Base-by-base conservation (phyloP, 1,140 invertebrate species). In the Calephelis nemesis region DNA sequence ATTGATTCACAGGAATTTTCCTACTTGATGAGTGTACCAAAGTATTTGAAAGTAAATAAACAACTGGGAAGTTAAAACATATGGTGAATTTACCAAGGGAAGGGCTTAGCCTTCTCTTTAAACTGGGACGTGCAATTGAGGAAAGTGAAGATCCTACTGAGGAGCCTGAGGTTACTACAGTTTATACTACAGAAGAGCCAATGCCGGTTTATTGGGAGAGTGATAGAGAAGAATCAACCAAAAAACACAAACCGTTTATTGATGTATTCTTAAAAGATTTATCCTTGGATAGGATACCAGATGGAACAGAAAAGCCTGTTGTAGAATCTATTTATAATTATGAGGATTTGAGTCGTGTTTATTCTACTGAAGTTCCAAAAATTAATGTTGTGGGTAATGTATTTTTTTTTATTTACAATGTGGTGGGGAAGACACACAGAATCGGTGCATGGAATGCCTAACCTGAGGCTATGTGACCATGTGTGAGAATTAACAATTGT, bases 1-100 rank as follows among this genome's bases (percentile, higher is more conserved):
- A 87, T 81, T 91, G 83, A 89, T 91, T 91, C 88, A 71, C 89
- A 91, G 89, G 89, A 85, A 80, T 68, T 77, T 79, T 77, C 73
- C 79, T 83, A 83, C 80, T 74, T 78, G 83, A 81, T 84, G 81
- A 82, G 76, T 76, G 8, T 45, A 4, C 8, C 42, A 76, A 63
- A 69, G 13, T 73, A 81, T 82, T 86, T 81, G 76, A 81, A 83
- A 79, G 80, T 72, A 78, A 79, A 77, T 79, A 74, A 82, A 82
- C 77, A 77, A 80, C 69, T 67, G 70, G 69, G 70, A 74, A 74
- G 45, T 82, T 74, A 76, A 79, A 76, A 87, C 87, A 82, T 90
- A 91, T 91, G 89, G 81, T 88, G 83, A 84, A 90, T 83, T 78
- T 83, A 82, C 76, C 80, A 80, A 79, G 82, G 82, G 84, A 88